Evolutionary conservation across 2,888 invertebrate genomes (phyloP), one percentile per base, ranked within the genome.

Genomic region (Creontiades dilutus): DNA sequence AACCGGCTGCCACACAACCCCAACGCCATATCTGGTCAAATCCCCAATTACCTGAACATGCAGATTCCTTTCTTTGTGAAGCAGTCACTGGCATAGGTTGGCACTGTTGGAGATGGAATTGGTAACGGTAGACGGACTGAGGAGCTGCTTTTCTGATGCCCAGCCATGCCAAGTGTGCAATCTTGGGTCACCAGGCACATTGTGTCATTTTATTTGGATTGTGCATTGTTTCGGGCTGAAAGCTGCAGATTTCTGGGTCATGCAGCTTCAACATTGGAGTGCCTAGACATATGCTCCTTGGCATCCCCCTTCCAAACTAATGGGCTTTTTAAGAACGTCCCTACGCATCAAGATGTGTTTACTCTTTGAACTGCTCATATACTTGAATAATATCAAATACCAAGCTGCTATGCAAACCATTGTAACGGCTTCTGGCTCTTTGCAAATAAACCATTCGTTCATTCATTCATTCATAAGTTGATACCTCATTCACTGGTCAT

Each of bases 131-230:
- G 52, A 85, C 55, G 27, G 57, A 5, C 57, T 52, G 11, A 85
- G 27, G 3, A 52, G 37, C 28, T 27, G 13, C n/a, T 85, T 85
- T n/a, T 52, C 85, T 16, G 23, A n/a, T 28, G 27, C 85, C 12
- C 57, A 19, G 0, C 47, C 82, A n/a, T 82, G 82, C 47, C 82
- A 82, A 23, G 82, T 82, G 5, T 82, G 82, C 47, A 82, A 82
- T 19, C 82, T 82, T 19, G 82, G 48, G 2, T 82, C 82, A 0
- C 85, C 55, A 12, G 85, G 57, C 37, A 85, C 85, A 1, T 3
- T 85, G 0, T 9, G 57, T 2, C 85, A 57, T 57, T 23, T 85
- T 19, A 85, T 85, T 4, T 28, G 23, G 85, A 85, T 0, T 85
- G 85, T 37, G 85, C 85, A 2, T 57, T 85, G 11, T 57, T 57